These are phyloP conservation scores for Myxocyprinus asiaticus DNA, from an alignment of 2,113 vertebrate genomes.

Conservation along the genomic window DNA sequence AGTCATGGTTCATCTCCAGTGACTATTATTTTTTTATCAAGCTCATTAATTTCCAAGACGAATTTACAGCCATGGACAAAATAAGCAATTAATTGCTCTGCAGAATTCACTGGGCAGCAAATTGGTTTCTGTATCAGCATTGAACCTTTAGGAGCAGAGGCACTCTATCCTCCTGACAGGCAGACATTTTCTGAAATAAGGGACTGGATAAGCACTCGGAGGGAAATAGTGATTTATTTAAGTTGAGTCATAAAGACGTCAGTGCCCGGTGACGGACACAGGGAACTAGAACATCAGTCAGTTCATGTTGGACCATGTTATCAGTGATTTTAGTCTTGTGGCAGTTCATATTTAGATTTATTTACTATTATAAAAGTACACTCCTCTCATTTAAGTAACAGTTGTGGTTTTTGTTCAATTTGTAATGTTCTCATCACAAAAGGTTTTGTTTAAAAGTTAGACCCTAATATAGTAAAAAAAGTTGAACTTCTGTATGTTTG, in stretches of 20 bases:
- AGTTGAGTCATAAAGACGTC: constrained; percentile 22
- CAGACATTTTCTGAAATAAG: constrained; percentile 22
- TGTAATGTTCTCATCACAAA: no score
- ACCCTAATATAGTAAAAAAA: no score
- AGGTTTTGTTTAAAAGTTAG: neutral
- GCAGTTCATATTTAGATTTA: neutral
- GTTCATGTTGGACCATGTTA: neutral
- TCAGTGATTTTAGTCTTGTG: neutral
- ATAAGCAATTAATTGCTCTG: constrained; percentile 72
- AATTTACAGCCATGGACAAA: constrained; percentile 71
- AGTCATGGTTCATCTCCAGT: constrained; percentile 38
- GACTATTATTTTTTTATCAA: constrained; percentile 65
- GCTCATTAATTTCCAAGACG: constrained; percentile 73
- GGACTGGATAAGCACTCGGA: constrained; percentile 28
- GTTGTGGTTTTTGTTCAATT: no score
- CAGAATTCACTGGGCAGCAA: constrained; percentile 67
- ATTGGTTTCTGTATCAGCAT: constrained; percentile 68
- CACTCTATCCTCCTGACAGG: constrained; percentile 31
- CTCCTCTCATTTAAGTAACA: neutral
- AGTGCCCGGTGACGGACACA: constrained; percentile 3
- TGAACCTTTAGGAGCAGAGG: constrained; percentile 47
- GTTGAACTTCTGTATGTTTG: no score
- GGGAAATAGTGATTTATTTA: constrained; percentile 44
- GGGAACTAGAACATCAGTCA: constrained; percentile 3
- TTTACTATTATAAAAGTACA: neutral